Conservation (phyloP, 2,113 vertebrate species). For the Rutilus rutilus region DNA sequence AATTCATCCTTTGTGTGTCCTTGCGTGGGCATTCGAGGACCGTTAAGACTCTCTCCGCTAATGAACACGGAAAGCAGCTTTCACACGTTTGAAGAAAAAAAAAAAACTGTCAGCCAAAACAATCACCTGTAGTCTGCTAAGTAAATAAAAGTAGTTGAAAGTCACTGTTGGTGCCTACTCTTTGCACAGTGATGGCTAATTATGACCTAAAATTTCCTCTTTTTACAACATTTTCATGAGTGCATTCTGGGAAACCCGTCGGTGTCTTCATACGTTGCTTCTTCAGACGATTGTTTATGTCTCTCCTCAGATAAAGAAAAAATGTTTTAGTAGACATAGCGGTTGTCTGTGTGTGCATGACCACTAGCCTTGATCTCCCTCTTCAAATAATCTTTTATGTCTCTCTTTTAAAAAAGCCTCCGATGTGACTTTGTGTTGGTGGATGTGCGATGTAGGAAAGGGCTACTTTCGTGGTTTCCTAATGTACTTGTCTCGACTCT, state of each 20-base stretch:
- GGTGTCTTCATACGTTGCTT: background rate
- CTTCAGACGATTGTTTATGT: background rate
- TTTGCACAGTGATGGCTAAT: background rate
- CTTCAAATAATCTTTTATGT: constrained; percentile 2
- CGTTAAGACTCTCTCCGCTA: background rate
- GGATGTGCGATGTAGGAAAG: background rate
- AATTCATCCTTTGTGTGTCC: constrained; percentile 34
- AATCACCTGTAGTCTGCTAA: background rate
- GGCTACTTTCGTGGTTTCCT: background rate
- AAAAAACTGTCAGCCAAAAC: constrained; percentile 9
- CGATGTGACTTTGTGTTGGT: background rate
- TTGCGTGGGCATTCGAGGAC: constrained; percentile 26
- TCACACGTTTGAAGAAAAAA: background rate
- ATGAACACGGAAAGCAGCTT: constrained; percentile 8
- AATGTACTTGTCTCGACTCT: background rate
- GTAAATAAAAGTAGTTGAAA: background rate
- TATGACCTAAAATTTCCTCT: too few relatives aligned
- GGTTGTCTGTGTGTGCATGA: background rate
- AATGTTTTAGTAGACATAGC: background rate
- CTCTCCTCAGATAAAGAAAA: background rate
- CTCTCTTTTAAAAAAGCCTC: background rate
- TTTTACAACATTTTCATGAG: background rate
- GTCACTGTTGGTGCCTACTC: background rate
- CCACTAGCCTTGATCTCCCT: constrained; percentile 4
- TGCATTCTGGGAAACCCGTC: background rate